phyloP scores from a whole-genome alignment of 2,888 invertebrate genomes.

The Melieria picta region DNA sequence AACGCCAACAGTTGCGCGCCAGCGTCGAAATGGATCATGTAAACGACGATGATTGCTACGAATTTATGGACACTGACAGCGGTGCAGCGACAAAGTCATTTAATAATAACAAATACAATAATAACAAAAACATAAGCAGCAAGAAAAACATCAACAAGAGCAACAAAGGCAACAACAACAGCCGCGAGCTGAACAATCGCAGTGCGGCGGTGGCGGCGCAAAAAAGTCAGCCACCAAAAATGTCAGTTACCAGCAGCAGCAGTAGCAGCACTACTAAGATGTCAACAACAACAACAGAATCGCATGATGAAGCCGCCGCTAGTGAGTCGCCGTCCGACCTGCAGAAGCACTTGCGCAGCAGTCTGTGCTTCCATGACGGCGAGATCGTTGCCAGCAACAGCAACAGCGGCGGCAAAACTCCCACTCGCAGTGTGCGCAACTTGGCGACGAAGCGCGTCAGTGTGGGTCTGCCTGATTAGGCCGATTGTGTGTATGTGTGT shows the following conservation, averaged over 20 bases:
- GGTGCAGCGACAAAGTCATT: constrained; percentile 33
- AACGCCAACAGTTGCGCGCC: constrained; percentile 24
- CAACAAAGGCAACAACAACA: constrained; percentile 29
- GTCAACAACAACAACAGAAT: constrained; percentile 32
- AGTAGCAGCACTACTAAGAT: constrained; percentile 48
- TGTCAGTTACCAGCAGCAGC: too few relatives aligned
- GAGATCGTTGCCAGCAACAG: constrained; percentile 55
- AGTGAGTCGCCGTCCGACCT: constrained; percentile 44
- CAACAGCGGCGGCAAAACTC: constrained; percentile 44
- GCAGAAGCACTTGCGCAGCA: constrained; percentile 62
- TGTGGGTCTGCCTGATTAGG: constrained; percentile 63
- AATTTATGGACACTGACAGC: constrained; percentile 55
- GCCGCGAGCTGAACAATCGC: constrained; percentile 25
- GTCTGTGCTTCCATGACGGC: constrained; percentile 61
- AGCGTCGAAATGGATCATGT: constrained; percentile 18
- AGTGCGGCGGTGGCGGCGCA: constrained; percentile 34
- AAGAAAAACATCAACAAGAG: constrained; percentile 36
- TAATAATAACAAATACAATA: constrained; percentile 19
- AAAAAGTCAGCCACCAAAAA: constrained; percentile 40
- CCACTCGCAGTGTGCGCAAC: constrained; percentile 53
- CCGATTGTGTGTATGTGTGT: not conserved
- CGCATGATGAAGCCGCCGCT: constrained; percentile 30
- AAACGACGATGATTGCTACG: constrained; percentile 30
- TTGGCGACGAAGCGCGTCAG: constrained; percentile 59
- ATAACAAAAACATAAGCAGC: constrained; percentile 27